Percentiles rank a stretch among this genome's conserved stretches.
Evolutionary conservation across 2,888 invertebrate species (phyloP).

Genomic region (Microctonus brassicae): DNA sequence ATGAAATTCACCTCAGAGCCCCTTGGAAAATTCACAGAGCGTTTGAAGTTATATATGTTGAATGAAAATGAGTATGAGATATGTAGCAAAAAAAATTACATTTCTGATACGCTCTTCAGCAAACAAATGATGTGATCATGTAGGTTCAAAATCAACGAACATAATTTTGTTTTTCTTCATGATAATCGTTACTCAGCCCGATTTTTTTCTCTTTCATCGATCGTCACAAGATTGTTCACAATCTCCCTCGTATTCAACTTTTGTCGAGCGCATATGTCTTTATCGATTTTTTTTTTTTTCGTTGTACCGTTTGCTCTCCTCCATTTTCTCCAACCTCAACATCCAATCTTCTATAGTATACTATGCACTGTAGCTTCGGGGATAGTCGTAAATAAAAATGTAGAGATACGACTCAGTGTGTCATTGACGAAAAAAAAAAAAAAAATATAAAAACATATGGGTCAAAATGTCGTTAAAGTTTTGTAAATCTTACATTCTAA

Average conservation of each 20-base stretch:
- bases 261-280: background rate
- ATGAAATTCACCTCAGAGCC: background rate
- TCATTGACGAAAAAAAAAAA: background rate
- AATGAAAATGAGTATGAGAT: background rate
- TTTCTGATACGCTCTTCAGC: background rate
- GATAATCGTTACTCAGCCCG: background rate
- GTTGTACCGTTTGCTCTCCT: background rate
- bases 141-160: background rate
- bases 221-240: background rate
- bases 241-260: background rate
- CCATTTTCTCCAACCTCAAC: background rate
- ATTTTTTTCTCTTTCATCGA: background rate
- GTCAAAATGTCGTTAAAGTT: background rate
- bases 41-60: background rate
- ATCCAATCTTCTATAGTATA: background rate
- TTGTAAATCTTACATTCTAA: background rate
- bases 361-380: background rate
- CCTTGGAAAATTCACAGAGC: background rate
- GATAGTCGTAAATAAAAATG: background rate
- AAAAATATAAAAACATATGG: background rate
- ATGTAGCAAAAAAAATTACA: background rate
- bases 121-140: background rate
- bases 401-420: background rate
- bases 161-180: background rate
- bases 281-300: background rate